Evolutionary conservation across 2,888 invertebrate genomes (phyloP).

Genomic region (Ptilodon capucinus): DNA sequence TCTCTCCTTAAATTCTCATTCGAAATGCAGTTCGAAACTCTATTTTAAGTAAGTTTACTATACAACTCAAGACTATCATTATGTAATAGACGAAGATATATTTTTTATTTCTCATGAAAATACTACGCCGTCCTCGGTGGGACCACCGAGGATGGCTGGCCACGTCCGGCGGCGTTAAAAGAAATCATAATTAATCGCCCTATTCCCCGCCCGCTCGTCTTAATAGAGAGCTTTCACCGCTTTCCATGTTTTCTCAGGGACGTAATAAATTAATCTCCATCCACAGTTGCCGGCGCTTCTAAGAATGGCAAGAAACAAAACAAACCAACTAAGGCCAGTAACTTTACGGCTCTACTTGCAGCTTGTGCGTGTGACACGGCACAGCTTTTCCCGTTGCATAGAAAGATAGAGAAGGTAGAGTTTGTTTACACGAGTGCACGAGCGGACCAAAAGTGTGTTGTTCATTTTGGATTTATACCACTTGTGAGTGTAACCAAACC

Average conservation of each 20-base stretch:
- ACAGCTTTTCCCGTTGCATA: no score
- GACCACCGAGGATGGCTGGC: conserved; percentile 37
- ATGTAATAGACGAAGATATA: no score
- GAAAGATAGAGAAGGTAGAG: not conserved
- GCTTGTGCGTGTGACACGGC: conserved; percentile 26
- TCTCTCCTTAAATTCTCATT: no score
- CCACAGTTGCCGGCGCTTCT: conserved; percentile 46
- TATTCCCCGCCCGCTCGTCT: conserved; percentile 67
- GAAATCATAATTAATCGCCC: conserved; percentile 80
- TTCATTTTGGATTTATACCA: no score
- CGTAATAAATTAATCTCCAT: conserved; percentile 81
- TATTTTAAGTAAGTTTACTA: no score
- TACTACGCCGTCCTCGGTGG: conserved; percentile 38
- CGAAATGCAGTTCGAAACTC: no score
- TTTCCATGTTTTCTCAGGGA: conserved; percentile 75
- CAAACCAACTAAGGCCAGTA: conserved; percentile 50
- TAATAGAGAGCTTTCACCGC: conserved; percentile 75
- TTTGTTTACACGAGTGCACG: no score
- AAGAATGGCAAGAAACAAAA: conserved; percentile 57
- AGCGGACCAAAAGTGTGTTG: no score
- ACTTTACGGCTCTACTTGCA: conserved; percentile 42
- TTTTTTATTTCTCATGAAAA: conserved; percentile 33
- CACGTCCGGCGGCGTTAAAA: conserved; percentile 67
- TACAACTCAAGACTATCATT: no score
- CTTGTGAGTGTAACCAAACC: no score